phyloP scores from a whole-genome alignment of 2,797 vertebrate genomes.

The Xenops minutus region DNA sequence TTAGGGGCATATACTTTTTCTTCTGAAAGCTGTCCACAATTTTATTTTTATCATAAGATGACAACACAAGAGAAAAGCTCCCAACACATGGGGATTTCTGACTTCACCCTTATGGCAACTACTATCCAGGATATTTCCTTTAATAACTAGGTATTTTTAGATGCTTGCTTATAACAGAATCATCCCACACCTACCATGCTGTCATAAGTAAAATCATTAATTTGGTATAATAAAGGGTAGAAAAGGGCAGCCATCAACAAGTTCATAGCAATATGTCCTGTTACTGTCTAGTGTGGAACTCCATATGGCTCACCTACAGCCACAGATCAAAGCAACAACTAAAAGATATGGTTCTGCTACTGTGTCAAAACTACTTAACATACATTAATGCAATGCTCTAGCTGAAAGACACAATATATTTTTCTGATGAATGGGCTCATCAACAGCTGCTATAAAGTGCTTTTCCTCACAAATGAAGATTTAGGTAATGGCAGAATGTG shows the following conservation, averaged over 20 bases:
- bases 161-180: neutral
- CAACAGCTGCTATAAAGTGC: slow-evolving; percentile 67
- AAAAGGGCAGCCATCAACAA: neutral
- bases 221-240: neutral
- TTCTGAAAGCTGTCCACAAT: neutral
- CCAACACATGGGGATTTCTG: rapidly evolving
- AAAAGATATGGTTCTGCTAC: neutral
- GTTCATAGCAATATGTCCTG: neutral
- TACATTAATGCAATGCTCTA: slow-evolving; percentile 58
- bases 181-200: neutral
- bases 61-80: neutral
- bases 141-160: neutral
- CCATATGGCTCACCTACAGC: neutral
- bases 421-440: slow-evolving; percentile 63
- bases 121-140: neutral
- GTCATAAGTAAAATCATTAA: neutral
- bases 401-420: slow-evolving; percentile 64
- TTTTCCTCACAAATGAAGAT: slow-evolving; percentile 50
- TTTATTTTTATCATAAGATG: neutral
- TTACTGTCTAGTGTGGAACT: neutral
- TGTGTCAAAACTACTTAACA: slow-evolving; percentile 22
- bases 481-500: slow-evolving; percentile 64
- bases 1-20: neutral
- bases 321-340: neutral
- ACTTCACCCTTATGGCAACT: neutral